Conservation (phyloP, 2,888 invertebrate species). For the Phorcus lineatus region DNA sequence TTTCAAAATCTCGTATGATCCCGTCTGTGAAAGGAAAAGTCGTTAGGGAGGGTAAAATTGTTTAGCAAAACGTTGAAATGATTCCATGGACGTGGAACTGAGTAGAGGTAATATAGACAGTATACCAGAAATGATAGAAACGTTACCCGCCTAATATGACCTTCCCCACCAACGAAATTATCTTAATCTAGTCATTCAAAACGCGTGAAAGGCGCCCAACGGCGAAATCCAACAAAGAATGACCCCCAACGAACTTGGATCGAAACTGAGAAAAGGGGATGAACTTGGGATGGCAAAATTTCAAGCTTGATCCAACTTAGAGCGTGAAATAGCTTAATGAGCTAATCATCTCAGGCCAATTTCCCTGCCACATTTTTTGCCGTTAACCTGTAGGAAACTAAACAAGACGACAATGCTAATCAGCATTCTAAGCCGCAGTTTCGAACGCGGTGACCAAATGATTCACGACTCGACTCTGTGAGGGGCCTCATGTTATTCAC, state of each 20-base stretch:
- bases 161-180: conserved; percentile 15
- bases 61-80: not conserved
- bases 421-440: conserved; percentile 8
- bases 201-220: conserved; percentile 9
- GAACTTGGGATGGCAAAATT: conserved; percentile 7
- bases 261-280: conserved; percentile 5
- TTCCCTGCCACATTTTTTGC: conserved; percentile 18
- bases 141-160: not conserved
- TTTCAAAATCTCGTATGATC: not conserved
- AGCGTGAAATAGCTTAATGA: conserved; percentile 11
- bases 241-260: conserved; percentile 17
- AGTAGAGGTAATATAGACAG: not conserved
- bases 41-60: conserved; percentile 8
- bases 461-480: not conserved
- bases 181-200: conserved; percentile 21
- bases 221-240: not conserved
- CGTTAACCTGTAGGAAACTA: conserved; percentile 16
- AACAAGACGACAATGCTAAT: conserved; percentile 22
- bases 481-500: not conserved
- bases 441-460: conserved; percentile 16
- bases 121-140: conserved; percentile 1
- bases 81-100: not conserved
- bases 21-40: not conserved
- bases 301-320: not conserved
- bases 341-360: conserved; percentile 13